These are phyloP conservation scores for Takifugu rubripes DNA, from an alignment of 2,797 vertebrate species.

Conservation along the genomic window DNA sequence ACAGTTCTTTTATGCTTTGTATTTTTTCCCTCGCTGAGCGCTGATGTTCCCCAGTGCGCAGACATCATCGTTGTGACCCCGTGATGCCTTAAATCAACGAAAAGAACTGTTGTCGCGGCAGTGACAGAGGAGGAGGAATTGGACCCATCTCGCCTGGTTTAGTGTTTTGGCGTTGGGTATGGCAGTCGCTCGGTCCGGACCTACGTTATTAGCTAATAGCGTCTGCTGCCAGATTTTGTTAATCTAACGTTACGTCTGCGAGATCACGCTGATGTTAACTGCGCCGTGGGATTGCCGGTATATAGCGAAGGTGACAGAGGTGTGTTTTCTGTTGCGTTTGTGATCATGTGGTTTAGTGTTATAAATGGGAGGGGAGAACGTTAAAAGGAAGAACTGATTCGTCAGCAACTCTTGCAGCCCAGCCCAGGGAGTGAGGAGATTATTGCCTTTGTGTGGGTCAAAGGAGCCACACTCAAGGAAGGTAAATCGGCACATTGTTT, in stretches of 20 bases:
- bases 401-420: conserved; percentile 52
- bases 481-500: conserved; percentile 66
- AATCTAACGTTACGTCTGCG: conserved; percentile 61
- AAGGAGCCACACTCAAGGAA: conserved; percentile 46
- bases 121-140: conserved; percentile 59
- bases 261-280: conserved; percentile 38
- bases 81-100: too few relatives aligned
- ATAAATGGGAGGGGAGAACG: conserved; percentile 6
- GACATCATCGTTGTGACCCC: too few relatives aligned
- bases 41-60: too few relatives aligned
- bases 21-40: too few relatives aligned
- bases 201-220: conserved; percentile 53
- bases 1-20: background rate
- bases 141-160: conserved; percentile 59
- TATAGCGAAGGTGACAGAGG: too few relatives aligned
- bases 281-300: conserved; percentile 4
- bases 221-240: conserved; percentile 58
- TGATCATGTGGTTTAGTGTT: conserved; percentile 2
- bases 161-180: conserved; percentile 28
- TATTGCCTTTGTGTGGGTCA: conserved; percentile 59
- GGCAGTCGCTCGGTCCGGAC: conserved; percentile 51
- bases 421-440: conserved; percentile 58
- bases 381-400: conserved; percentile 22
- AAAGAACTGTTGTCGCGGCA: too few relatives aligned
- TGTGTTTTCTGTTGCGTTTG: too few relatives aligned